These are phyloP conservation scores for Sclerurus mexicanus DNA, from an alignment of 2,113 vertebrate genomes.

Conservation along the genomic window DNA sequence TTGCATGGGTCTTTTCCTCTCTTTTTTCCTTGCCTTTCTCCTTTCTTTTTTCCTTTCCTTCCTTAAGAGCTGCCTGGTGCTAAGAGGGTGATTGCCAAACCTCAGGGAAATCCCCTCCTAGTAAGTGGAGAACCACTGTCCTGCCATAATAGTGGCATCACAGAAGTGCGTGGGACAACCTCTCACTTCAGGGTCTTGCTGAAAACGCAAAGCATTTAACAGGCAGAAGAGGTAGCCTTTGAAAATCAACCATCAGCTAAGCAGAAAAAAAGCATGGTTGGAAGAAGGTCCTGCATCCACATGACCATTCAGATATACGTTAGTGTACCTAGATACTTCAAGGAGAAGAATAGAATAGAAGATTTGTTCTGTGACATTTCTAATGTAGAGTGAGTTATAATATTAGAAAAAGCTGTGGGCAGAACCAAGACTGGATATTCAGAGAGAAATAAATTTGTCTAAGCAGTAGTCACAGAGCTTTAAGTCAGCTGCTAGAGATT, in stretches of 20 bases:
- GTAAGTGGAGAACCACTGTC: neutral
- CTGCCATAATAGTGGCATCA: rapidly evolving
- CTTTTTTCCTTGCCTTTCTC: neutral
- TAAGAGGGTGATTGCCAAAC: neutral
- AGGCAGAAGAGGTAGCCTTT: neutral
- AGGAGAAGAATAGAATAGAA: neutral
- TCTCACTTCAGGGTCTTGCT: neutral
- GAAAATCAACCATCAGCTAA: neutral
- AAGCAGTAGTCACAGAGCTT: neutral
- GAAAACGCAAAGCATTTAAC: neutral
- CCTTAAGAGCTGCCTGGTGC: neutral
- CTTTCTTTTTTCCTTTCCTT: neutral
- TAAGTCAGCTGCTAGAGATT: neutral
- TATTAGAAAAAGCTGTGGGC: slow-evolving; percentile 32
- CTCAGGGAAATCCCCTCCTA: neutral
- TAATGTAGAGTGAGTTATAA: neutral
- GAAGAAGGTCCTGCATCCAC: neutral
- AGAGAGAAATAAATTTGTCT: slow-evolving; percentile 6
- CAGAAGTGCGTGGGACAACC: neutral
- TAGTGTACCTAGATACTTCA: neutral
- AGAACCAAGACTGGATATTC: slow-evolving; percentile 8
- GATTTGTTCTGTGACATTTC: slow-evolving; percentile 9
- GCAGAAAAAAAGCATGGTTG: neutral
- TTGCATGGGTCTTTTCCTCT: neutral
- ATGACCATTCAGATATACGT: neutral